Conservation (phyloP, 1,140 invertebrate genomes). For the Ostrea edulis region DNA sequence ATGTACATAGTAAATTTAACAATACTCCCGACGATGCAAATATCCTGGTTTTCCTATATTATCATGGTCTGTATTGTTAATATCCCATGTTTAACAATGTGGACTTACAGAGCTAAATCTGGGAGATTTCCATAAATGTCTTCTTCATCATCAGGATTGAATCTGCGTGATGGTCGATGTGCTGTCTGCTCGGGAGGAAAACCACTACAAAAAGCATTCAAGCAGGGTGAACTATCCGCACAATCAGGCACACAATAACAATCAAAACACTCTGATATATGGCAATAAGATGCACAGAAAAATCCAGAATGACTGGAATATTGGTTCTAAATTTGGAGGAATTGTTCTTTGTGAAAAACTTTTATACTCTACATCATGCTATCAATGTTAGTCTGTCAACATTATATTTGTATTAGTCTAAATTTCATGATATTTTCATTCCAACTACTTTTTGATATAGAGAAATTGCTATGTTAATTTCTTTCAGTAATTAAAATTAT, state of each 20-base stretch:
- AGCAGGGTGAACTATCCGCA: neutral
- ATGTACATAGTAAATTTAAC: too few species aligned
- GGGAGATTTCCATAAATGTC: constrained; percentile 82
- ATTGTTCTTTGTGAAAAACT: neutral
- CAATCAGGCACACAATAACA: neutral
- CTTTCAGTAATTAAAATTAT: too few species aligned
- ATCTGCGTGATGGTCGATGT: constrained; percentile 54
- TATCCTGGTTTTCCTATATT: too few species aligned
- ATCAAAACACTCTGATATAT: neutral
- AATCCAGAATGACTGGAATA: neutral
- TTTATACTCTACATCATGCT: neutral
- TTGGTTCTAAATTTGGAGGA: neutral
- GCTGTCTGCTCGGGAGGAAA: constrained; percentile 75
- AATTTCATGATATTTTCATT: neutral
- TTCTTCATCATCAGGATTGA: constrained; percentile 77
- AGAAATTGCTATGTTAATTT: too few species aligned
- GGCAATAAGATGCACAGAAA: neutral
- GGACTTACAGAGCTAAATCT: constrained; percentile 80
- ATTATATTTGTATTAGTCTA: neutral
- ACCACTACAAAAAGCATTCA: constrained; percentile 73
- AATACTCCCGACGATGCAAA: too few species aligned
- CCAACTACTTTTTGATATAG: too few species aligned
- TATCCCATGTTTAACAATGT: too few species aligned
- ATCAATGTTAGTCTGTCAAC: neutral
- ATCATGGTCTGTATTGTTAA: too few species aligned